phyloP scores from a whole-genome alignment of 2,888 invertebrate species.

The Ectemnius lituratus region DNA sequence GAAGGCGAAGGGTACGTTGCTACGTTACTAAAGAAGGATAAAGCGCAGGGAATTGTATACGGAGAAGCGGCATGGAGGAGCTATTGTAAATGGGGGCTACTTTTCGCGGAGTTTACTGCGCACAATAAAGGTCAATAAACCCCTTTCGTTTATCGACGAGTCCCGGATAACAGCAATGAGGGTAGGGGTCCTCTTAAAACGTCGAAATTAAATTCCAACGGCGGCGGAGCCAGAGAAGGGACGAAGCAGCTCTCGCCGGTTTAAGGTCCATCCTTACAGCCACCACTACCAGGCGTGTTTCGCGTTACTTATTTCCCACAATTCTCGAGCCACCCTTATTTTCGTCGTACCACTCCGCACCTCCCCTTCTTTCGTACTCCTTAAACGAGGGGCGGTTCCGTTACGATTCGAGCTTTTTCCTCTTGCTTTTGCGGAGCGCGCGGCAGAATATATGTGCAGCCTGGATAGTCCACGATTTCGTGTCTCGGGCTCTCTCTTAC shows the following conservation, averaged over 20 bases:
- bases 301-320: constrained; percentile 72
- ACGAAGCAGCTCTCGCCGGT: constrained; percentile 50
- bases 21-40: neutral
- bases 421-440: constrained; percentile 11
- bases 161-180: constrained; percentile 16
- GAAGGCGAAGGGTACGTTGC: constrained; percentile 12
- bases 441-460: constrained; percentile 50
- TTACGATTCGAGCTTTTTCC: constrained; percentile 39
- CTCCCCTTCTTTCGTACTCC: constrained; percentile 41
- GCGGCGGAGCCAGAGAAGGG: constrained; percentile 27
- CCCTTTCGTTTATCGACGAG: constrained; percentile 60
- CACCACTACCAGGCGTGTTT: constrained; percentile 42
- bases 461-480: constrained; percentile 42
- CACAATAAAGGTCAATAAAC: constrained; percentile 67
- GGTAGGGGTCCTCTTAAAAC: constrained; percentile 67
- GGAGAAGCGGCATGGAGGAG: constrained; percentile 4
- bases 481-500: constrained; percentile 1
- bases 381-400: constrained; percentile 60
- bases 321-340: constrained; percentile 67
- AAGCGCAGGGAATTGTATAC: neutral
- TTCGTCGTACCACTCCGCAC: constrained; percentile 53
- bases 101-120: constrained; percentile 56
- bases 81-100: constrained; percentile 36
- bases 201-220: constrained; percentile 75
- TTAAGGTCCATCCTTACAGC: constrained; percentile 60